Evolutionary conservation across 2,888 invertebrate species (phyloP), one percentile per base, ranked within the genome.

Genomic region (Plagiodera versicolora): DNA sequence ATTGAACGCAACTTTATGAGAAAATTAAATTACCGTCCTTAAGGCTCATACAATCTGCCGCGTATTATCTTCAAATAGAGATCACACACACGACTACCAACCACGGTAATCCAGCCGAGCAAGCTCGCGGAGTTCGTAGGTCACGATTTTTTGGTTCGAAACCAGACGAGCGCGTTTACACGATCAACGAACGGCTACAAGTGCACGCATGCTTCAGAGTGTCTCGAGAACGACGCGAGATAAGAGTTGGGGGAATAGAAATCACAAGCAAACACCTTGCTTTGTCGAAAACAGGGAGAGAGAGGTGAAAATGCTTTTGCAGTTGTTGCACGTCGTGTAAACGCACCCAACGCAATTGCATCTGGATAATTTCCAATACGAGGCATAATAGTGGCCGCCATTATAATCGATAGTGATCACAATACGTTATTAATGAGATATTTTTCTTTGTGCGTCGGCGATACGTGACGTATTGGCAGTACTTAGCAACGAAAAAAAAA

Each of bases 381-480:
- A 44, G 11, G 20, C 24, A 20, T 24, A 24, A 5, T 16, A 20
- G 20, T 44, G 44, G 44, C 64, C 44, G 53, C 53, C 44, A 53
- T 53, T 53, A 53, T 28, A 44, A 19, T 14, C 20, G 68, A 68
- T 68, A 68, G 60, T 53, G 44, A 68, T 68, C 68, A 57, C 63
- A 61, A 63, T 64, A 63, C 60, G 61, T 68, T 68, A 68, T 68
- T 68, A 68, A 68, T 67, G 64, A 55, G 58, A 53, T 24, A 55
- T 61, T 58, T 61, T 54, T 49, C 50, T 54, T 58, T 24, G 44
- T 58, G 57, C 55, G 55, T 50, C 19, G 61, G 61, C 61, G 55
- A 54, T 61, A 61, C 61, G 61, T 58, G 61, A 54, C 58, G 57
- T 20, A 45, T 39, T 39, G 14, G 39, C 14, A 11, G 6, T 39